phyloP scores from a whole-genome alignment of 2,797 vertebrate genomes.

The Phoxinus dragarum region DNA sequence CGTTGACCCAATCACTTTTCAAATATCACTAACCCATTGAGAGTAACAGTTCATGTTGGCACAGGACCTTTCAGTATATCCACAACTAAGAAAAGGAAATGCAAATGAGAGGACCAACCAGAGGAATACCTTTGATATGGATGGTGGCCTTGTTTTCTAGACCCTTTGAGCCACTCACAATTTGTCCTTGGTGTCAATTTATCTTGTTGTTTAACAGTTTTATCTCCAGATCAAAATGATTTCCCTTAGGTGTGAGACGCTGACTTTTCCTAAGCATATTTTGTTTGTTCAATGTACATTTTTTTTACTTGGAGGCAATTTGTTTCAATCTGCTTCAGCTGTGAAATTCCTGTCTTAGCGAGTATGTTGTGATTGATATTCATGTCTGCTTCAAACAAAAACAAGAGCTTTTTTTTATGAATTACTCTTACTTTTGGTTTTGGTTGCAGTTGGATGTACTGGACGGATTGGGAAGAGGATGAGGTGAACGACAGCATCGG shows the following conservation, averaged over 20 bases:
- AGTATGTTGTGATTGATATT: constrained; percentile 1
- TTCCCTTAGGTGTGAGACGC: not conserved
- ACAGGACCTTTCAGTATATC: not conserved
- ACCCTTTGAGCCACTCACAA: not conserved
- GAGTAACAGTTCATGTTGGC: constrained; percentile 55
- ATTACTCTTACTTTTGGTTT: constrained; percentile 8
- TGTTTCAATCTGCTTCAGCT: constrained; percentile 19
- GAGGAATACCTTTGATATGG: not conserved
- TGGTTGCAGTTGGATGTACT: constrained; percentile 95
- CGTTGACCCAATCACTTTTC: constrained; percentile 71
- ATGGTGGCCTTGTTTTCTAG: not conserved
- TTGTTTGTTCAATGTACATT: constrained; percentile 10
- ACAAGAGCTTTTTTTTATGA: not conserved
- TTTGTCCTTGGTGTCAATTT: not conserved
- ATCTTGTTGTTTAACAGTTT: not conserved
- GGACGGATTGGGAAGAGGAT: constrained; percentile 99
- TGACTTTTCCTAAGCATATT: not conserved
- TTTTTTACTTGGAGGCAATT: not conserved
- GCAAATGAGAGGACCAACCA: not conserved
- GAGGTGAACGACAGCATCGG: constrained; percentile 96
- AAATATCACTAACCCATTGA: constrained; percentile 64
- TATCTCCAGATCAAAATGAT: constrained; percentile 9
- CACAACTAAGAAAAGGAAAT: not conserved
- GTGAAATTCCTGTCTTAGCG: not conserved
- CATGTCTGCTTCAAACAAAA: not conserved